These are phyloP conservation scores for Drosophila ficusphila DNA, from an alignment of 1,140 invertebrate species.

Conservation along the genomic window DNA sequence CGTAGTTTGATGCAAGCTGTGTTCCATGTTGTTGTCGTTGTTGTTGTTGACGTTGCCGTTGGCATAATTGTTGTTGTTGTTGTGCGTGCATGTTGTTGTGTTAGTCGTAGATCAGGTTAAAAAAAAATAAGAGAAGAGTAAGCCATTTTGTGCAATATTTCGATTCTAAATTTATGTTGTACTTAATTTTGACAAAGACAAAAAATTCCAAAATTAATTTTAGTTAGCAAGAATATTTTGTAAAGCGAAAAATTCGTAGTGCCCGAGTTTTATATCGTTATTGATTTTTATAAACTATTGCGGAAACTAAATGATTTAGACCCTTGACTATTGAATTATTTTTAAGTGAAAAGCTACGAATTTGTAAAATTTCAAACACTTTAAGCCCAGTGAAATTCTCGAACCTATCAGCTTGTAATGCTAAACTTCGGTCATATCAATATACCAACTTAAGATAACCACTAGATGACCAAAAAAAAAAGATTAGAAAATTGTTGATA, in stretches of 20 bases:
- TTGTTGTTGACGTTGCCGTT: constrained; percentile 26
- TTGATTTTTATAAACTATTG: not conserved
- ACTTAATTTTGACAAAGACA: constrained; percentile 1
- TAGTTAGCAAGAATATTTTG: not conserved
- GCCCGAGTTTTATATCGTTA: not conserved
- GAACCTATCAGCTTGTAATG: not conserved
- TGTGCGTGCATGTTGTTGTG: constrained; percentile 42
- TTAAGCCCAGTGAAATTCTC: not conserved
- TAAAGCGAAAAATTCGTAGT: not conserved
- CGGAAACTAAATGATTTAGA: not conserved
- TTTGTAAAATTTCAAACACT: not conserved
- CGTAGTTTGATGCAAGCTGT: constrained; percentile 39
- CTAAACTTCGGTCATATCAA: constrained; percentile 20
- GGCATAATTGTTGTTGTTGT: constrained; percentile 42
- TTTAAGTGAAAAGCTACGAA: no score
- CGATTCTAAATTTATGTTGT: constrained; percentile 15
- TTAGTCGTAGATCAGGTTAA: constrained; percentile 26
- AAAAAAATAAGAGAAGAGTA: not conserved
- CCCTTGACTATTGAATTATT: not conserved
- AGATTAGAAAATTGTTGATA: not conserved
- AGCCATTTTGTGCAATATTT: constrained; percentile 48
- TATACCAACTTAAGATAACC: not conserved
- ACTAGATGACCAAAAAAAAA: not conserved
- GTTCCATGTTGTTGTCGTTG: constrained; percentile 47
- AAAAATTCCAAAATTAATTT: not conserved